These are phyloP conservation scores for Plebejus melissa DNA, from an alignment of 2,888 invertebrate genomes.

Conservation along the genomic window DNA sequence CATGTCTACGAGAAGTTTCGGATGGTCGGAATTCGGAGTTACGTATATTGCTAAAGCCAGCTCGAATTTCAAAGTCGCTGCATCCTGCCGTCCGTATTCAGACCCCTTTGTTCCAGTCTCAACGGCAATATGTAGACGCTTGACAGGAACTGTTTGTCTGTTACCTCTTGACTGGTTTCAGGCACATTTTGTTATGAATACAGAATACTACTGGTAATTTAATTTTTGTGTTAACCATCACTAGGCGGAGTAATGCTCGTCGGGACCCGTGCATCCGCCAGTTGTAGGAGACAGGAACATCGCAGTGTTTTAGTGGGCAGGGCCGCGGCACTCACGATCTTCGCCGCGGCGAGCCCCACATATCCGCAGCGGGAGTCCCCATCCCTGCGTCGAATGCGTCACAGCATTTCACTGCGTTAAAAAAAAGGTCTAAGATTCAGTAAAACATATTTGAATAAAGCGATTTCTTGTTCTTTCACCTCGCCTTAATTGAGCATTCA, in stretches of 20 bases:
- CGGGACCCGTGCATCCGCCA: too few relatives aligned
- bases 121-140: not conserved
- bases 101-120: slow-evolving; percentile 2
- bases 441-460: too few relatives aligned
- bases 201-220: not conserved
- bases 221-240: not conserved
- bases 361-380: too few relatives aligned
- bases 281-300: too few relatives aligned
- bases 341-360: too few relatives aligned
- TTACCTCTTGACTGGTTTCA: not conserved
- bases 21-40: not conserved
- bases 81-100: not conserved
- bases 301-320: too few relatives aligned
- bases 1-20: not conserved
- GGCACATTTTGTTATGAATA: not conserved
- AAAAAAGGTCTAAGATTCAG: too few relatives aligned
- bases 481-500: not conserved
- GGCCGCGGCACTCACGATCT: too few relatives aligned
- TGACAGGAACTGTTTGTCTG: slow-evolving; percentile 1
- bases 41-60: not conserved
- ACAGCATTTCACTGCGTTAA: too few relatives aligned
- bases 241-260: not conserved
- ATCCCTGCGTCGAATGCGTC: too few relatives aligned
- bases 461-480: not conserved
- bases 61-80: slow-evolving; percentile 3